Base-by-base conservation (phyloP, 2,888 invertebrate species). In the Cephus runcator region DNA sequence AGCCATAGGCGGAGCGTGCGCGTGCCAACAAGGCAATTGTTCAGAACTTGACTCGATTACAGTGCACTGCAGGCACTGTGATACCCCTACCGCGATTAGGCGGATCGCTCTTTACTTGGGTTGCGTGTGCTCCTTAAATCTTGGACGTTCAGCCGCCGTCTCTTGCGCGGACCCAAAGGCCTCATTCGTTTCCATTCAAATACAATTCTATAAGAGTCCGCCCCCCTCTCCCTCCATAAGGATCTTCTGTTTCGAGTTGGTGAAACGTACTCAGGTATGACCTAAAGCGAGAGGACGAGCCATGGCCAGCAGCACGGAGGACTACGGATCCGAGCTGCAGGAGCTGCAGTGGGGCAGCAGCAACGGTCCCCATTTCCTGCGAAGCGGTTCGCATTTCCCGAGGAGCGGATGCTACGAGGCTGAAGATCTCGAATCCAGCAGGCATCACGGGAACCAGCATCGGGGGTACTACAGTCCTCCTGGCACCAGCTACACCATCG, bases 401-500 rank as follows among this genome's bases (percentile, higher is more conserved):
- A 93, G 93, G 92, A 91, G 92, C 92, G 83, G 90, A 82, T 89
- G 91, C 81, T 92, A 90, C 86, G 91, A 92, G 79, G 91, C 91
- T 12, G 91, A 91, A 85, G 91, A 91, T 81, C 88, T 90, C 76
- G 91, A 91, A 79, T 87, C 89, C 77, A 86, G 92, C 82, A 92
- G 92, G 35, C 88, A 88, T 92, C 95, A 85, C 93, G 94, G 83
- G 94, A 69, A 11, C 69, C 96, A 83, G 95, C 96, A 83, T 93
- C 95, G 83, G 36, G 91, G 91, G n/a, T 97, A 97, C 92, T 97
- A 97, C 92, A 97, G 97, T 83, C 97, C 97, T 79, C 97, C 97
- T 36, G 97, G 97, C 82, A 97, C 97, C 84, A 96, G 96, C 79
- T 97, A 97, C 92, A 97, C 97, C 88, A 97, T 97, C 91, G 95